Base-by-base conservation (phyloP, 2,797 vertebrate species). In the Petrocephalus sullivani region DNA sequence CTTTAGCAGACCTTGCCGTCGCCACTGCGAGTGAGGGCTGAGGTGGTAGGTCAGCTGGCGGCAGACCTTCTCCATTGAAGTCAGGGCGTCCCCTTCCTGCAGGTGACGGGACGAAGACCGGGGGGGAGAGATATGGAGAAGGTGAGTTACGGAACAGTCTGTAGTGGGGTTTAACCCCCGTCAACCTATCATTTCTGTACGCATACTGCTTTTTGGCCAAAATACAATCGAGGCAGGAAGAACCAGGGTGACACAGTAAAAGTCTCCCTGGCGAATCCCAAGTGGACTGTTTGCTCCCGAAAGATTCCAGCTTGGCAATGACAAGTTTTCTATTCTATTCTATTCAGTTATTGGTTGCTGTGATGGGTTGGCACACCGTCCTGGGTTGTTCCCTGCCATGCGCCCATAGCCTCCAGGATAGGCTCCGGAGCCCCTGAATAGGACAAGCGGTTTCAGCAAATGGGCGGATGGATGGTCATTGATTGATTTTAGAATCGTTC, bases 1-100 rank as follows among this genome's bases (percentile, higher is more conserved):
- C 95, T 98, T 99, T 88, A 97, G 95, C 89, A 98, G 95, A 81
- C 98, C 97, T 85, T 97, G 97, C 64, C 97, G 96, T 91, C 97
- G 96, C 97, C 97, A 99, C 94, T 96, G 98, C 0, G 98, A 98
- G 92, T 99, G 98, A 0, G 98, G 98, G 93, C 98, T 99, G 89
- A 99, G 98, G 92, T 99, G 98, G 92, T 99, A 99, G 23, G 97
- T 98, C 94, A 99, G 96, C 96, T 99, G 98, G 84, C 98, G 95
- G 93, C 98, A 99, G 16, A 99, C 97, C 95, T 99, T 99, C 95
- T 99, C 98, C 97, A 99, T 98, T 64, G 97, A 95, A 0, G 97
- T 97, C 0, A 99, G 93, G 0, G 97, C 96, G 67, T 99, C 98
- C 0, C 96, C 97, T 87, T 99, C 98, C 98, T 99, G 93, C 28